Percentiles rank a stretch among this genome's conserved stretches.
These are phyloP conservation scores for Cavia porcellus DNA, from an alignment of 2,113 vertebrate genomes.

Conservation along the genomic window DNA sequence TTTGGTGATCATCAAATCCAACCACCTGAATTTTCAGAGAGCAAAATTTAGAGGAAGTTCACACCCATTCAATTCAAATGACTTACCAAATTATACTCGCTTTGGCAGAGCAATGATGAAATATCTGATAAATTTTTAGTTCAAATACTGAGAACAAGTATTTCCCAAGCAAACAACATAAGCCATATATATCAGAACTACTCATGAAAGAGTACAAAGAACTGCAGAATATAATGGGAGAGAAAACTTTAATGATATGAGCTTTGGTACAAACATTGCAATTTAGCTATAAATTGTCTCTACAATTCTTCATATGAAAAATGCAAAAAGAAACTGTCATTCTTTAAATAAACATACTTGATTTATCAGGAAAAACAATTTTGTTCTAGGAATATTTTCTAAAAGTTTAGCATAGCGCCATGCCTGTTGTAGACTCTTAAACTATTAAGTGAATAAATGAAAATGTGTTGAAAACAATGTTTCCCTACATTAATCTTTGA, in stretches of 20 bases:
- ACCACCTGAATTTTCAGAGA: conserved; percentile 24
- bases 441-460: background rate
- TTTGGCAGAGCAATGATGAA: background rate
- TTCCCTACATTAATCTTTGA: conserved; percentile 7
- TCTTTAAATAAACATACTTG: conserved; percentile 30
- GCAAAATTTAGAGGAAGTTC: conserved; percentile 51
- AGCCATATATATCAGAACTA: background rate
- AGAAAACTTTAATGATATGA: conserved; percentile 6
- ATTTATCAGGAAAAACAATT: conserved; percentile 11
- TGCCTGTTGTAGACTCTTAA: background rate
- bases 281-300: background rate
- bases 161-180: conserved; percentile 2
- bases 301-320: background rate
- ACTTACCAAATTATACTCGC: conserved; percentile 6
- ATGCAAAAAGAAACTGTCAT: background rate
- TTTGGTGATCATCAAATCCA: background rate
- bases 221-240: background rate
- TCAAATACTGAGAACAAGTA: background rate
- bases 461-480: conserved; percentile 18
- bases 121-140: conserved; percentile 27
- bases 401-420: background rate
- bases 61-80: conserved; percentile 29
- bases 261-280: background rate
- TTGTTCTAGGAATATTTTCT: background rate
- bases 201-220: background rate